Conservation (phyloP, 2,888 invertebrate species). For the Drosophila vallismaia region DNA sequence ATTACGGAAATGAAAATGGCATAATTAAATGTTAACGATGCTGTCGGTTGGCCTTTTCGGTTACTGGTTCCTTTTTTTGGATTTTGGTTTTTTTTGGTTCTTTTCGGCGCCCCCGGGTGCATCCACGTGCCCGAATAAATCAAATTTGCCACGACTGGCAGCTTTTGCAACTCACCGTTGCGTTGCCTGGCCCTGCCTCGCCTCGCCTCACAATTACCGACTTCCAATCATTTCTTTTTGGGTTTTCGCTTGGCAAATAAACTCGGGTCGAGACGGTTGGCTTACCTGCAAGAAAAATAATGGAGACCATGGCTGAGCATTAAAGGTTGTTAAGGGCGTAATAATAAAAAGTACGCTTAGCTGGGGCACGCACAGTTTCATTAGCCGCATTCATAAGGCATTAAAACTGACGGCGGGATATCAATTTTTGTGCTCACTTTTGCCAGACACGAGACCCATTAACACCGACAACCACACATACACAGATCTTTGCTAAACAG, state of each 20-base stretch:
- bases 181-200: slow-evolving; percentile 2
- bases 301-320: slow-evolving; percentile 43
- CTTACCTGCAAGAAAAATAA: slow-evolving; percentile 56
- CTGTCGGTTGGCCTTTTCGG: slow-evolving; percentile 14
- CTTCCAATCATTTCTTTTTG: slow-evolving; percentile 9
- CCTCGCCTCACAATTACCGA: slow-evolving; percentile 12
- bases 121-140: slow-evolving; percentile 49
- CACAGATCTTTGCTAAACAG: slow-evolving; percentile 51
- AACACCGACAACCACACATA: slow-evolving; percentile 29
- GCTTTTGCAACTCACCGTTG: slow-evolving; percentile 39
- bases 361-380: slow-evolving; percentile 53
- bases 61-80: background rate
- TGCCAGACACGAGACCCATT: slow-evolving; percentile 37
- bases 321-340: slow-evolving; percentile 60
- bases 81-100: background rate
- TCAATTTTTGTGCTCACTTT: slow-evolving; percentile 49
- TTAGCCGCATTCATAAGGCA: slow-evolving; percentile 64
- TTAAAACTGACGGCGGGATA: slow-evolving; percentile 69
- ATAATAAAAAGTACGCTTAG: slow-evolving; percentile 39
- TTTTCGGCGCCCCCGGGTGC: slow-evolving; percentile 31
- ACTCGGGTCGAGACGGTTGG: slow-evolving; percentile 7
- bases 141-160: slow-evolving; percentile 36
- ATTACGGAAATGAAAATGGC: slow-evolving; percentile 61
- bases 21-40: slow-evolving; percentile 75
- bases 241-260: background rate